Evolutionary conservation across 1,140 invertebrate genomes (phyloP), one percentile per base, ranked within the genome.

Genomic region (Lethocerus indicus): DNA sequence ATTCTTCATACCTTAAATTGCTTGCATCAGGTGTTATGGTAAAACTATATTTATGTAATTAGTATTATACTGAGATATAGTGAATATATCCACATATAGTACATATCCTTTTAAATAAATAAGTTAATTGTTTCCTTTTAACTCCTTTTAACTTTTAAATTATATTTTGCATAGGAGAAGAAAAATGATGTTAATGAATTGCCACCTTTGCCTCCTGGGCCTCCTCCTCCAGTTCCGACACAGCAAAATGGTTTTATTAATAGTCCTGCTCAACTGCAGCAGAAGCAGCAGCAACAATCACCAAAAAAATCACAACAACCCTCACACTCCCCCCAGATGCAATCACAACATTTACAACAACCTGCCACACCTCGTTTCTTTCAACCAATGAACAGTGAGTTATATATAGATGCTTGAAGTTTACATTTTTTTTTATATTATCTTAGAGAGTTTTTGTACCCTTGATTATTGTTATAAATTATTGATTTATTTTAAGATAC

Each of bases 201-300:
- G 3, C 48, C 48, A 4, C 48, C 48, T 1, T 28, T 49, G 12
- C 48, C 48, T 2, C 48, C 48, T 42, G 48, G 48, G 23, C 48
- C 48, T 27, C 47, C 47, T 3, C 47, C 47, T 16, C 18, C 35
- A 14, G 21, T 2, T 12, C 47, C 32, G 6, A 24, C 40, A 12
- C 48, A 37, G n/a, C 48, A 36, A 36, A 16, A 16, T 36, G n/a
- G 35, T 36, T 16, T 36, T 36, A 16, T 3, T 3, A 36, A 36
- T 3, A 18, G 35, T 16, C 14, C 7, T 36, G 14, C 2, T 14
- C 2, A 7, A 3, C 35, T 3, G n/a, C 35, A 36, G 20, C n/a
- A 3, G 20, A 18, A 3, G 7, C 20, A 16, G 2, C 35, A 16
- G 7, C 20, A 3, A 14, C 20, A 3, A 16, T 36, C 14, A 18